phyloP scores from a whole-genome alignment of 2,113 vertebrate genomes.

The Paratilapia polleni region DNA sequence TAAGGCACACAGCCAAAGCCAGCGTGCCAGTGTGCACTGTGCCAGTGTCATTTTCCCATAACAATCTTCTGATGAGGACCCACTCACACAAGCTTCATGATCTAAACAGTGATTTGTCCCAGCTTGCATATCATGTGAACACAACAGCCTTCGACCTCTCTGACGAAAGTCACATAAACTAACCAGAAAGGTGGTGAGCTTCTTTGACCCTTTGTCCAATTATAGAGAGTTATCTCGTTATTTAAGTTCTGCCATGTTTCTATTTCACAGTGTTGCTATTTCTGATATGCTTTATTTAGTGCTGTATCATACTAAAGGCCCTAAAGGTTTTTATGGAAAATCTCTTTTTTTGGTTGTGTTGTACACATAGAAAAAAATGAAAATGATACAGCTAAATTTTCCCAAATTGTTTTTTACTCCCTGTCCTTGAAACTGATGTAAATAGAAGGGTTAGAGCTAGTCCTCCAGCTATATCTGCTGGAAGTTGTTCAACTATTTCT shows the following conservation, averaged over 20 bases:
- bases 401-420: conserved; percentile 14
- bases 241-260: conserved; percentile 8
- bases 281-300: conserved; percentile 19
- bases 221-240: not conserved
- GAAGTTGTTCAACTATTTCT: conserved; percentile 55
- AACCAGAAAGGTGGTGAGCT: conserved; percentile 21
- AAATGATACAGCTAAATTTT: conserved; percentile 42
- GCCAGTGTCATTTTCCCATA: not conserved
- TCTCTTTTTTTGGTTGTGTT: conserved; percentile 18
- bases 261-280: conserved; percentile 42
- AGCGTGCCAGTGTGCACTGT: not conserved
- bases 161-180: conserved; percentile 26
- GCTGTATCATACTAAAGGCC: not conserved
- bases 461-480: conserved; percentile 40
- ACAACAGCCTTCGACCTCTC: conserved; percentile 47
- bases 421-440: conserved; percentile 22
- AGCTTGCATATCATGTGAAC: conserved; percentile 44
- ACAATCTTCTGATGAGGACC: not conserved
- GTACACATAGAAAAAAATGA: conserved; percentile 25
- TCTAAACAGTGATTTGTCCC: not conserved
- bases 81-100: not conserved
- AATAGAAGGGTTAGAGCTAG: not conserved
- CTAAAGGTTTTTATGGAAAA: conserved; percentile 46
- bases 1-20: not conserved
- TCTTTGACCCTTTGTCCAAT: conserved; percentile 3